Evolutionary conservation across 2,888 invertebrate species (phyloP).

Genomic region (Mycalesis mineus): DNA sequence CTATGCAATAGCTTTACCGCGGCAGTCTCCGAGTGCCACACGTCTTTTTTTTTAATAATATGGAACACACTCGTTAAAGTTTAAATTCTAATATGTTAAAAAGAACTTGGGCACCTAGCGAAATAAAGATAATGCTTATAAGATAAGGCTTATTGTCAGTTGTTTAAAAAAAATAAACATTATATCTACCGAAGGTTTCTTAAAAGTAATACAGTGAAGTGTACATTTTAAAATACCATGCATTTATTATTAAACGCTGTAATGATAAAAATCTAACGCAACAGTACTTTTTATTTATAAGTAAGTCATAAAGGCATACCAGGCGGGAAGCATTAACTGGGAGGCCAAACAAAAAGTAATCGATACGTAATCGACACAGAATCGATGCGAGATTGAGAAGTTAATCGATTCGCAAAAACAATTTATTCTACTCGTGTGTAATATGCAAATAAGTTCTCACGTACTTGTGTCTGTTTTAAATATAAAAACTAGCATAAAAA

Average conservation of each 20-base stretch:
- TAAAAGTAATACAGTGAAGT: not conserved
- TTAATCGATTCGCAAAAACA: slow-evolving; percentile 73
- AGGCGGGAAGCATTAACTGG: slow-evolving; percentile 49
- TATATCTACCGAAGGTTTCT: too few species aligned
- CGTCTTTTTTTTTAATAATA: too few species aligned
- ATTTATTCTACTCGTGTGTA: slow-evolving; percentile 62
- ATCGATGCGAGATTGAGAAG: slow-evolving; percentile 58
- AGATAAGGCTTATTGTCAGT: too few species aligned
- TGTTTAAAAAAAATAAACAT: too few species aligned
- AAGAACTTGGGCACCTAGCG: too few species aligned
- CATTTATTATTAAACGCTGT: not conserved
- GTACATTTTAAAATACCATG: not conserved
- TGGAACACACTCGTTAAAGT: too few species aligned
- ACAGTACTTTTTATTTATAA: not conserved
- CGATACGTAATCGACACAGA: slow-evolving; percentile 60
- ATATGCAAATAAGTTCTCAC: slow-evolving; percentile 59
- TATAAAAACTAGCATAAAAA: not conserved
- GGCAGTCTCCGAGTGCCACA: too few species aligned
- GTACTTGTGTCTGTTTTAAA: slow-evolving; percentile 28
- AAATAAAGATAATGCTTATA: too few species aligned
- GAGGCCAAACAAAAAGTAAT: slow-evolving; percentile 56
- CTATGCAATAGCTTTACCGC: too few species aligned
- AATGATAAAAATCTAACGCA: slow-evolving; percentile 4
- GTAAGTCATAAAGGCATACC: slow-evolving; percentile 48
- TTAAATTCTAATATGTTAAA: too few species aligned